Percentiles rank a stretch among this genome's conserved stretches.
Evolutionary conservation across 2,888 invertebrate species (phyloP).

Genomic region (Onchidella celtica): DNA sequence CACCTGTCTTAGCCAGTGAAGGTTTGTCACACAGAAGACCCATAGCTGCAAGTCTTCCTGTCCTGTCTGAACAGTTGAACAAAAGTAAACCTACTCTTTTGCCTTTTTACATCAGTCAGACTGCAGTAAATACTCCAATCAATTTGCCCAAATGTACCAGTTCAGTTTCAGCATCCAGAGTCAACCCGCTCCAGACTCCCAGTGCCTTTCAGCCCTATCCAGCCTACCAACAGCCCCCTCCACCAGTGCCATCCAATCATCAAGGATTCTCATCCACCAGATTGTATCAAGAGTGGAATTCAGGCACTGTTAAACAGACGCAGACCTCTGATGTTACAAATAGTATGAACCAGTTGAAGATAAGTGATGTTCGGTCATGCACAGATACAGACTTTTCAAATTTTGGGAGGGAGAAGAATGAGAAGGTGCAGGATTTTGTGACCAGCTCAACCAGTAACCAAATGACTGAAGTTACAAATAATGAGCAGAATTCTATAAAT

Average conservation of each 20-base stretch:
- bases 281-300: background rate
- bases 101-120: conserved; percentile 32
- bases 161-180: background rate
- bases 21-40: background rate
- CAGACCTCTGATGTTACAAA: background rate
- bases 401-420: background rate
- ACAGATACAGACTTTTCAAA: conserved; percentile 11
- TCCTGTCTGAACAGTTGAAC: conserved; percentile 34
- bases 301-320: background rate
- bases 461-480: too few species aligned
- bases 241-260: background rate
- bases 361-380: conserved; percentile 28
- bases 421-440: background rate
- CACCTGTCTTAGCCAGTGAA: background rate
- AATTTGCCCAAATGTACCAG: background rate
- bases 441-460: too few species aligned
- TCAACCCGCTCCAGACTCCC: background rate
- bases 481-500: too few species aligned
- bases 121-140: background rate
- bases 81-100: conserved; percentile 9
- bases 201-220: background rate
- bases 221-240: background rate
- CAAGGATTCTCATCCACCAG: too few species aligned
- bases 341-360: conserved; percentile 19
- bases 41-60: conserved; percentile 28